Evolutionary conservation across 37 sponge, comb jelly and placozoan genomes (phyloP).

Genomic region (Cladorhizidae sp.): DNA sequence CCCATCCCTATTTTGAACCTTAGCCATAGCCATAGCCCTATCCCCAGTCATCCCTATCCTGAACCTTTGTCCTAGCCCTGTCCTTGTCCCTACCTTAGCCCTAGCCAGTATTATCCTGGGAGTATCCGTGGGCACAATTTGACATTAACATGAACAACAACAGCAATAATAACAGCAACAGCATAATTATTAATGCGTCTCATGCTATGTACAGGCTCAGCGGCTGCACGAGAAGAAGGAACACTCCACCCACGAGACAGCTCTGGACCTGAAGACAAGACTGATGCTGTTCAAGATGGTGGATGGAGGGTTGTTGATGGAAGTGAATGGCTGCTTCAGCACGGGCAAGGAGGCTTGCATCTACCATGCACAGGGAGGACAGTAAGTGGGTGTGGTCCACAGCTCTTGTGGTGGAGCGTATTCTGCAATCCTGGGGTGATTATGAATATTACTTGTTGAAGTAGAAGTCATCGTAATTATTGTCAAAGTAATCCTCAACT

Average conservation of each 20-base stretch:
- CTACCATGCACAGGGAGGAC: conserved; percentile 88
- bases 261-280: conserved; percentile 87
- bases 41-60: too few species aligned
- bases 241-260: conserved; percentile 87
- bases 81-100: too few species aligned
- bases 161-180: too few species aligned
- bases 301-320: conserved; percentile 70
- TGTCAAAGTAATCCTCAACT: too few species aligned
- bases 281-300: conserved; percentile 92
- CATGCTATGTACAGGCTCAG: conserved; percentile 21
- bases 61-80: too few species aligned
- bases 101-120: too few species aligned
- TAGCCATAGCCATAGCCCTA: too few species aligned
- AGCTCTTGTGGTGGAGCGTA: background rate
- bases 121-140: too few species aligned
- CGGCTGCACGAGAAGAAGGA: conserved; percentile 89
- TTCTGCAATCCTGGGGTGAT: background rate
- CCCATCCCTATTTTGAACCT: too few species aligned
- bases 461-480: background rate
- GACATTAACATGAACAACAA: too few species aligned
- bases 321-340: conserved; percentile 88
- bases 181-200: too few species aligned
- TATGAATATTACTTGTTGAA: background rate
- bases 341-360: conserved; percentile 97
- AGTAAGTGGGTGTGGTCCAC: conserved; percentile 28